Evolutionary conservation across 2,797 vertebrate species (phyloP), one percentile per base, ranked within the genome.

Genomic region (Alosa sapidissima): DNA sequence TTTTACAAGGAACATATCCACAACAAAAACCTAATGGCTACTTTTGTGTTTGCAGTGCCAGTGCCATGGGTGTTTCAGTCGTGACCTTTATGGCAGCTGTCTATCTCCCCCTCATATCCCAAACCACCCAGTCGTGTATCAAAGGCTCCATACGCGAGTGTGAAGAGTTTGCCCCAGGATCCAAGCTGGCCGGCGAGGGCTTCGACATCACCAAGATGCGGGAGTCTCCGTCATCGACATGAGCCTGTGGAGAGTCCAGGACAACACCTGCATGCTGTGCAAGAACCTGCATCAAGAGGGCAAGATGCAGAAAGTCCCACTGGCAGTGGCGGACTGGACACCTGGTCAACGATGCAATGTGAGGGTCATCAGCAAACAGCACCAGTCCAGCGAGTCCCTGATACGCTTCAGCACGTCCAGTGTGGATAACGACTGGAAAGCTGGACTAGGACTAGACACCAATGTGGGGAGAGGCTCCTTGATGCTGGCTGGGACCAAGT

Each of bases 191-290:
- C 0, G 97, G 97, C 0, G 96, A 97, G 84, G 97, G 97, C 0
- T 91, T 97, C 2, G 96, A 98, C 5, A 95, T 98, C 87, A 96
- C 95, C 86, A 95, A 87, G 10, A 93, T 98, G 95, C 90, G 0
- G 93, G 95, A 0, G 93, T 96, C 6, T 97, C 91, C 2, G 94
- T 96, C 0, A 91, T 97, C 9, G 83, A 97, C 85, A 92, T 93
- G 48, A 88, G 89, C 19, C 1, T 0, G 13, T 97, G 94, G 93
- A 89, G 86, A 75, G 87, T 52, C 2, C 89, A 91, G 0, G 93
- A 97, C 1, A 94, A 94, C 65, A 95, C 92, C 0, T 98, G 97
- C 85, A 95, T 88, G 0, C 91, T 98, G 84, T 98, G 97, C 81
- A 85, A 0, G 33, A 96, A 96, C 89, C 94, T 93, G 14, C 95